A percentile compares a stretch with the other conserved stretches of the same genome.
phyloP scores from a whole-genome alignment of 2,888 invertebrate species.

The Drosophila kuntzei region DNA sequence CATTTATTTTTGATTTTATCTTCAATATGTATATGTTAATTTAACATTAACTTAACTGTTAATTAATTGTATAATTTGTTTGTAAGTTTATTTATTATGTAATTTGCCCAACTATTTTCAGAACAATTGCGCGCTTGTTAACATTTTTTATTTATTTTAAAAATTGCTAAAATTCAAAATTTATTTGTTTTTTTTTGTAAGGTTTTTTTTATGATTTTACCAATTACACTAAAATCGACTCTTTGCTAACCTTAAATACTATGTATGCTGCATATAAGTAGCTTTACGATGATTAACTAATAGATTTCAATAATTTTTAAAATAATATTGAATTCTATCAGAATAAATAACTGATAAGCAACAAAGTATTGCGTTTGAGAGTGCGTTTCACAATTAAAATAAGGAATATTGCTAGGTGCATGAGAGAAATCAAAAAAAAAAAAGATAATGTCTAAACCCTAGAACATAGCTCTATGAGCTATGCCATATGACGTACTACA shows the following conservation, averaged over 20 bases:
- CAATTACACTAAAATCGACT: slow-evolving; percentile 76
- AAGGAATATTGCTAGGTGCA: slow-evolving; percentile 54
- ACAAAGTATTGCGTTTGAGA: slow-evolving; percentile 49
- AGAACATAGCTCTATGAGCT: slow-evolving; percentile 64
- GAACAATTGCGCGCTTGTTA: slow-evolving; percentile 66
- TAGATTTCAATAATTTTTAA: slow-evolving; percentile 36
- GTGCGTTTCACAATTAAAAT: slow-evolving; percentile 38
- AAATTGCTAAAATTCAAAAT: slow-evolving; percentile 66
- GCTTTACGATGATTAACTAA: slow-evolving; percentile 38
- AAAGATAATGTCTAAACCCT: slow-evolving; percentile 55
- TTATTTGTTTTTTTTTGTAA: slow-evolving; percentile 22
- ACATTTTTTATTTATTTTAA: slow-evolving; percentile 48
- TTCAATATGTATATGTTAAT: slow-evolving; percentile 60
- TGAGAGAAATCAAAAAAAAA: slow-evolving; percentile 43
- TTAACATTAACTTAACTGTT: slow-evolving; percentile 63
- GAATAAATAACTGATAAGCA: slow-evolving; percentile 35
- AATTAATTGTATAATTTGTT: slow-evolving; percentile 53
- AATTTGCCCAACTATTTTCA: slow-evolving; percentile 65
- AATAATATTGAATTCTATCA: slow-evolving; percentile 5
- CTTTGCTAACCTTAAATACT: slow-evolving; percentile 66
- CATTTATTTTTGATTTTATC: slow-evolving; percentile 72
- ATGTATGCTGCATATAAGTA: slow-evolving; percentile 36
- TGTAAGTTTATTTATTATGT: slow-evolving; percentile 44
- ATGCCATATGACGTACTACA: slow-evolving; percentile 52
- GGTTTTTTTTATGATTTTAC: slow-evolving; percentile 36